Conservation (phyloP, 2,113 vertebrate species). For the Lipophrys pholis region DNA sequence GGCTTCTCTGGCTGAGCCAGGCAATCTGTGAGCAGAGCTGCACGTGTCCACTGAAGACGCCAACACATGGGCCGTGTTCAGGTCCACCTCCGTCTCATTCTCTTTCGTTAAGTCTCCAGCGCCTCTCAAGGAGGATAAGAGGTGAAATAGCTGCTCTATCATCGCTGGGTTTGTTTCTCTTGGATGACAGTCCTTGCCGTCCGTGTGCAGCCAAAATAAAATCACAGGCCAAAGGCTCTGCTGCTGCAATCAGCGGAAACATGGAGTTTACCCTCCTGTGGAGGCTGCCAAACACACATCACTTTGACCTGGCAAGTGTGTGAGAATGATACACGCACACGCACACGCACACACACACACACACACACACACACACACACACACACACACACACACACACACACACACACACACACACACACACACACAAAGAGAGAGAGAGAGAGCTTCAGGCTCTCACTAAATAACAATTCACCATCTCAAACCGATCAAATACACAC, state of each 20-base stretch:
- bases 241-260: conserved; percentile 48
- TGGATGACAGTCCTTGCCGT: conserved; percentile 26
- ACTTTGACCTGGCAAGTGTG: conserved; percentile 18
- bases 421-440: too few species aligned
- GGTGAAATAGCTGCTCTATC: background rate
- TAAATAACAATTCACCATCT: too few species aligned
- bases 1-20: conserved; percentile 7
- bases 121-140: background rate
- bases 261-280: conserved; percentile 37
- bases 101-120: background rate
- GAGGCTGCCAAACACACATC: conserved; percentile 31
- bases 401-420: too few species aligned
- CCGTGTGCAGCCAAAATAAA: conserved; percentile 43
- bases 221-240: background rate
- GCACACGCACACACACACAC: too few species aligned
- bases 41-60: conserved; percentile 30
- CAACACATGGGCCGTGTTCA: conserved; percentile 13
- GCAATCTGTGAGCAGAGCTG: conserved; percentile 24
- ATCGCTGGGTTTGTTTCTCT: background rate
- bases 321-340: background rate
- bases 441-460: too few species aligned
- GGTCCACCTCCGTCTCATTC: conserved; percentile 4
- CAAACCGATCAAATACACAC: too few species aligned
- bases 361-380: too few species aligned
- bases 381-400: too few species aligned